Base-by-base conservation (phyloP, 2,797 vertebrate species). In the Cyprinella venusta region DNA sequence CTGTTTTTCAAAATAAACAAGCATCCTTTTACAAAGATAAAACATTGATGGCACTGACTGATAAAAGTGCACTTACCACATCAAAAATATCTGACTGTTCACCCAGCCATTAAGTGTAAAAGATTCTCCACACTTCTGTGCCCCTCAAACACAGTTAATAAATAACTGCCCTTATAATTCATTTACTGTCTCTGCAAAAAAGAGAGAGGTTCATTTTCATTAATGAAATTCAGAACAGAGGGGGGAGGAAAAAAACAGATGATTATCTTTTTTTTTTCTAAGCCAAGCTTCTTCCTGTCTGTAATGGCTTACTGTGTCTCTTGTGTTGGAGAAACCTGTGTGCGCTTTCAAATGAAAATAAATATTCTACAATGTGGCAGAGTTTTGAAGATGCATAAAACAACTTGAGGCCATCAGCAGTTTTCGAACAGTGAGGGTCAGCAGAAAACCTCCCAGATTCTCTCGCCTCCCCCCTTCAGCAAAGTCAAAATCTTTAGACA, bases 331-430 rank as follows among this genome's bases (percentile, higher is more conserved):
- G 86, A 75, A 81, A 88, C 86, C 86, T 89, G 83, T 64, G 36
- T 50, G 45, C 18, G 86, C 90, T 88, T 91, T 89, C 86, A 90
- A 89, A 84, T 90, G 81, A 91, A 92, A 92, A 91, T 76, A 93
- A 90, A 88, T 91, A 91, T 92, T 93, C 92, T 90, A 90, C 88
- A 88, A 91, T 89, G 91, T 92, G 91, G 92, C 90, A 83, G 88
- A 92, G 88, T 88, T 91, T 91, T 92, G 89, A 92, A 93, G 92
- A 92, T 90, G 89, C 86, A 91, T 91, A 89, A 93, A 93, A 92
- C 88, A 85, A 91, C 89, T 84, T 26, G 18, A 79, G 71, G 74
- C 82, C 83, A 90, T 90, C 91, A 91, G 90, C 88, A 90, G 76
- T 90, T 91, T 89, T 85, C 45, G 87, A 91, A 91, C 84, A 64